Conservation (phyloP, 2,888 invertebrate species). For the Cosmopolites sordidus region DNA sequence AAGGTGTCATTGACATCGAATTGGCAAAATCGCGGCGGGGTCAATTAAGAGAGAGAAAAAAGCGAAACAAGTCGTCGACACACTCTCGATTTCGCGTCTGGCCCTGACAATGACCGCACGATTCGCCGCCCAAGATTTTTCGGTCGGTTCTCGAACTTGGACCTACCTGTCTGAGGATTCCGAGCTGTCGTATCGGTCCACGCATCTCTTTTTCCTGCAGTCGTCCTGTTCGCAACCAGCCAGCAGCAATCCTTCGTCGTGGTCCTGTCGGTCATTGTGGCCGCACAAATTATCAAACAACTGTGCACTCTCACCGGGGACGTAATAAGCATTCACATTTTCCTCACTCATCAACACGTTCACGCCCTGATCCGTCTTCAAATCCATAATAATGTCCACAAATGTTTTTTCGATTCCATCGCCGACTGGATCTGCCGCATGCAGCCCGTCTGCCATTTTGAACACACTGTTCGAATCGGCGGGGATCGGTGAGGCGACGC, state of each 20-base stretch:
- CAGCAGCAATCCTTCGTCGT: slow-evolving; percentile 41
- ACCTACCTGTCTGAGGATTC: slow-evolving; percentile 83
- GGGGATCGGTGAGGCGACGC: slow-evolving; percentile 4
- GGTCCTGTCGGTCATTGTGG: slow-evolving; percentile 11
- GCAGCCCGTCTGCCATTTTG: slow-evolving; percentile 81
- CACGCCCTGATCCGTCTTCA: slow-evolving; percentile 49
- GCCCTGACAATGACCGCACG: slow-evolving; percentile 46
- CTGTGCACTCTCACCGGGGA: slow-evolving; percentile 45
- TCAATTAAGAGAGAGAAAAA: too few species aligned
- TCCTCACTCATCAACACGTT: slow-evolving; percentile 56
- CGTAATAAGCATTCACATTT: slow-evolving; percentile 50
- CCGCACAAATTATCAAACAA: slow-evolving; percentile 43
- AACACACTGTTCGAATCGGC: slow-evolving; percentile 53
- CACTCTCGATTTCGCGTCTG: slow-evolving; percentile 45
- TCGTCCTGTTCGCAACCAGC: slow-evolving; percentile 43
- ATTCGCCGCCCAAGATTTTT: background rate
- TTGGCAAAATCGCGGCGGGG: too few species aligned
- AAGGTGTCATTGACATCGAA: slow-evolving; percentile 3
- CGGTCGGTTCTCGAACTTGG: too few species aligned
- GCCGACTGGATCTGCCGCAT: slow-evolving; percentile 59
- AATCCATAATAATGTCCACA: slow-evolving; percentile 49
- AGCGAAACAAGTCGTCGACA: too few species aligned
- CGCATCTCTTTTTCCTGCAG: slow-evolving; percentile 78
- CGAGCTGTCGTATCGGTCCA: slow-evolving; percentile 89
- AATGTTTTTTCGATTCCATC: slow-evolving; percentile 55